phyloP scores from a whole-genome alignment of 2,113 vertebrate species.

The Microcebus jonahi region DNA sequence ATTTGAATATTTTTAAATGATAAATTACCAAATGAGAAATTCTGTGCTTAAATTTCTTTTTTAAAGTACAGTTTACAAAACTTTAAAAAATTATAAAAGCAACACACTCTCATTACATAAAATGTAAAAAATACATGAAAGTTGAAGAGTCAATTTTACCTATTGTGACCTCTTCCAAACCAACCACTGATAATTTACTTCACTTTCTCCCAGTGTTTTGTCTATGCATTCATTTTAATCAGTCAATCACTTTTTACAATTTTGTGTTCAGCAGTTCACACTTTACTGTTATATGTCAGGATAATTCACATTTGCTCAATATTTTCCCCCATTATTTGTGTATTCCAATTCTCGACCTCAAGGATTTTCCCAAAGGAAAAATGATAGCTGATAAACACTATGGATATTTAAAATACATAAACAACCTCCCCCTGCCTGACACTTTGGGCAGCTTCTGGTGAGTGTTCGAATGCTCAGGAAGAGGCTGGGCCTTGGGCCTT shows the following conservation, averaged over 20 bases:
- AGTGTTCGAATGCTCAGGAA: background rate
- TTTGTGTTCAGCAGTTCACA: background rate
- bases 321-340: background rate
- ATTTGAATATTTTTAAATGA: background rate
- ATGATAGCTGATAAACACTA: background rate
- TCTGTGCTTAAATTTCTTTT: background rate
- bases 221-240: background rate
- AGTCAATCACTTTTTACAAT: background rate
- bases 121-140: background rate
- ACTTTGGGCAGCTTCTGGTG: background rate
- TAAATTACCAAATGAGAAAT: background rate
- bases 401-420: background rate
- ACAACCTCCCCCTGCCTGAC: no score
- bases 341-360: background rate
- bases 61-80: background rate
- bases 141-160: background rate
- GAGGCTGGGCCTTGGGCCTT: background rate
- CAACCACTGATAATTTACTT: background rate
- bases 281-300: background rate
- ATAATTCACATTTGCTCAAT: background rate
- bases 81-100: background rate
- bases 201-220: background rate
- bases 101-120: background rate
- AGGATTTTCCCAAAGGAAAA: background rate
- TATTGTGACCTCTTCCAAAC: background rate